These are phyloP conservation scores for Rattus rattus DNA, from an alignment of 2,113 vertebrate species.

Conservation along the genomic window DNA sequence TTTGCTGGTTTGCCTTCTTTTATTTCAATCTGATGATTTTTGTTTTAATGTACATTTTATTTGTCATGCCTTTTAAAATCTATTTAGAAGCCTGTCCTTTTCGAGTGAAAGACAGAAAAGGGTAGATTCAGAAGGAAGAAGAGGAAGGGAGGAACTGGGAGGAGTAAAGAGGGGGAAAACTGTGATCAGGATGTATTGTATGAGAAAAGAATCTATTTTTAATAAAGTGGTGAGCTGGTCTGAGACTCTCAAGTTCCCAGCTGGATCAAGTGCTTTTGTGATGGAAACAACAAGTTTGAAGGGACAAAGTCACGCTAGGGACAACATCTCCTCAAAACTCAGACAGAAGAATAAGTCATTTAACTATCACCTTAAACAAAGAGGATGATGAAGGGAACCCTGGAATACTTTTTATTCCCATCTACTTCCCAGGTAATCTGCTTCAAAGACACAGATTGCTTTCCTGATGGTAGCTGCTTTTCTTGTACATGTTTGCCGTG, in stretches of 20 bases:
- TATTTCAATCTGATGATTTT: background rate
- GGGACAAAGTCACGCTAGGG: background rate
- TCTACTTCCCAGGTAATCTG: slow-evolving; percentile 37
- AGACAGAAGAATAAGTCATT: background rate
- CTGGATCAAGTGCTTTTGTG: background rate
- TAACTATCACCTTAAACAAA: background rate
- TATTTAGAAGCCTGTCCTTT: background rate
- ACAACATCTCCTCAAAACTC: background rate
- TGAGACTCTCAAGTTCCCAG: background rate
- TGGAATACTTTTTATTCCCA: background rate
- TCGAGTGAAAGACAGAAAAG: background rate
- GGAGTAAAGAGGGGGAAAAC: background rate
- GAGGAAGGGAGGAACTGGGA: too few species aligned
- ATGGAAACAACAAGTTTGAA: background rate
- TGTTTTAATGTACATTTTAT: background rate
- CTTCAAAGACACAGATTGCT: background rate
- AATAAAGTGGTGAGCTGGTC: background rate
- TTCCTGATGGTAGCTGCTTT: background rate
- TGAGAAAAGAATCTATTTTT: background rate
- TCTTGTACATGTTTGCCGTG: slow-evolving; percentile 18
- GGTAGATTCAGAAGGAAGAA: background rate
- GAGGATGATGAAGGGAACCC: background rate
- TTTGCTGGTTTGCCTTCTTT: background rate
- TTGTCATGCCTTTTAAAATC: background rate
- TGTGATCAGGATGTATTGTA: background rate